These are phyloP conservation scores for Macrosiphum euphorbiae DNA, from an alignment of 2,888 invertebrate species.

Conservation along the genomic window DNA sequence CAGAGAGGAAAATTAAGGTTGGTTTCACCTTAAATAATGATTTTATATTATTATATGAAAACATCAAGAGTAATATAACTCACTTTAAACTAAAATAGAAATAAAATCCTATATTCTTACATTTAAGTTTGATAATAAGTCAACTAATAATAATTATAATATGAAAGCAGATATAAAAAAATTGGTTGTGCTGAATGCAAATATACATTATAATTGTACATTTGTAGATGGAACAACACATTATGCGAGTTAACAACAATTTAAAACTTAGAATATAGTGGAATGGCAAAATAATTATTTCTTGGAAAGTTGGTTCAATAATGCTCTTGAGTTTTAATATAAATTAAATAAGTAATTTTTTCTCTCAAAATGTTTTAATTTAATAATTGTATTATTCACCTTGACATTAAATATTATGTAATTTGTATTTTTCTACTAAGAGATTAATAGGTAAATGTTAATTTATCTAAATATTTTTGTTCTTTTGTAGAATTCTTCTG, in stretches of 20 bases:
- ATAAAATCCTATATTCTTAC: too few species aligned
- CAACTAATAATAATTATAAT: neutral
- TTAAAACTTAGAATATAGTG: neutral
- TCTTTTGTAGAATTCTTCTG: conserved; percentile 82
- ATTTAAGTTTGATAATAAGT: neutral
- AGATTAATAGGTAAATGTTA: neutral
- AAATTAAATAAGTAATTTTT: neutral
- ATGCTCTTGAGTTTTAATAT: neutral
- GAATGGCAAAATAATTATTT: neutral
- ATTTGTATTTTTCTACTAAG: too few species aligned
- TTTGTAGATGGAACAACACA: neutral
- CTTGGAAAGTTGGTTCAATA: neutral
- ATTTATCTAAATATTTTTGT: conserved; percentile 12
- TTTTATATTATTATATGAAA: too few species aligned
- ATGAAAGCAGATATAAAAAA: neutral
- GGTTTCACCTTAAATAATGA: too few species aligned
- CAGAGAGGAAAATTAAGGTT: too few species aligned
- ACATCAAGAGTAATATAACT: too few species aligned
- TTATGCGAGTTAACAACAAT: neutral
- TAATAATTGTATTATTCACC: neutral
- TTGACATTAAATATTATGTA: neutral
- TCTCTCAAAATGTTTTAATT: neutral
- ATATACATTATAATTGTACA: neutral
- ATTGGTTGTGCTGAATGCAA: neutral
- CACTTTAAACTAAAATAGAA: too few species aligned